A percentile compares a stretch with the other conserved stretches of the same genome.
Evolutionary conservation across 2,888 invertebrate species (phyloP).

Genomic region (Pristionchus fissidentatus): DNA sequence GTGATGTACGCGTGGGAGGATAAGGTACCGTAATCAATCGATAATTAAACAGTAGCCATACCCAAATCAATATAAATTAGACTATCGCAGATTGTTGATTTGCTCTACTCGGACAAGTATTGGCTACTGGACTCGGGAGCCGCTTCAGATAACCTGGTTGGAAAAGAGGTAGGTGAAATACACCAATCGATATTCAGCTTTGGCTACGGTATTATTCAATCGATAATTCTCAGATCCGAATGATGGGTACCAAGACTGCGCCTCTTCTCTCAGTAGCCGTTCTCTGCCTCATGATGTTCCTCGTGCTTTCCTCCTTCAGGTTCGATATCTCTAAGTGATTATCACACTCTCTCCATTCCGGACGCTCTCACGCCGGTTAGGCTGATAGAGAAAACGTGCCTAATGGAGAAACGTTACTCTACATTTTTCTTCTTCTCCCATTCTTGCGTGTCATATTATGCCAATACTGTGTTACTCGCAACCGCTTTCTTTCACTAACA

Average conservation of each 20-base stretch:
- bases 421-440: background rate
- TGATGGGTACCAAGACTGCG: constrained; percentile 60
- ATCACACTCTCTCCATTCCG: background rate
- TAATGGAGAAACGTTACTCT: background rate
- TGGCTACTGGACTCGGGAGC: constrained; percentile 57
- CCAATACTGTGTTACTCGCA: background rate
- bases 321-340: constrained; percentile 13
- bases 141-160: constrained; percentile 64
- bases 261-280: constrained; percentile 61
- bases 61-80: background rate
- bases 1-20: constrained; percentile 61
- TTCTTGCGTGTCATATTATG: background rate
- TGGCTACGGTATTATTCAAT: background rate
- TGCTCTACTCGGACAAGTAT: constrained; percentile 61
- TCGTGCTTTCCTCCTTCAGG: constrained; percentile 64
- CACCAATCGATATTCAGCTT: background rate
- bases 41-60: background rate
- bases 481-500: constrained; percentile 13
- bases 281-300: constrained; percentile 55
- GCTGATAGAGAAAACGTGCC: no score
- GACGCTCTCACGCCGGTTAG: background rate
- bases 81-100: constrained; percentile 52
- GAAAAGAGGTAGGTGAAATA: constrained; percentile 50
- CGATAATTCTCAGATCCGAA: constrained; percentile 44
- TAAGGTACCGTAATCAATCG: constrained; percentile 47